Evolutionary conservation across 2,888 invertebrate genomes (phyloP), one percentile per base, ranked within the genome.

Genomic region (Pandemis corylana): DNA sequence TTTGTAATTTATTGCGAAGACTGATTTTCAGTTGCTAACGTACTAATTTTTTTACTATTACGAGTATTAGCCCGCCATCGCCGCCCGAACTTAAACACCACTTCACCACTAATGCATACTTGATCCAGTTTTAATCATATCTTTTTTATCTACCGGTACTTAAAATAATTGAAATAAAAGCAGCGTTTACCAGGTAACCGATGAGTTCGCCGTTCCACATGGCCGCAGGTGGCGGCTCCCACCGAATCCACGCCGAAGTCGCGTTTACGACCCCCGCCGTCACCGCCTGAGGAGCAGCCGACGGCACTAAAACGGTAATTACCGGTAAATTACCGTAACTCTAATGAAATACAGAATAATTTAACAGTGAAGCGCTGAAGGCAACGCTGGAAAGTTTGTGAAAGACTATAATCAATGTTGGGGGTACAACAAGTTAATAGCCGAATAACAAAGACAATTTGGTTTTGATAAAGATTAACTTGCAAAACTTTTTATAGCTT

Each of bases 201-300:
- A 97, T 96, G 70, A 99, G 95, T 84, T 96, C 95, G 64, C 98
- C 98, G 87, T 98, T 97, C 89, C 97, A 96, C 79, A 96, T 96
- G 80, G 95, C 95, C 72, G 96, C 95, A 74, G 96, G 96, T 77
- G 98, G 98, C 10, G 98, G 97, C 77, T 96, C 96, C 98, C 98
- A 98, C 75, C 96, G 95, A 75, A 98, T 96, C 85, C 96, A 96
- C 0, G 98, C 96, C 62, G 97, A 96, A n/a, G 97, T 97, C 80
- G 96, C 95, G 90, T 97, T 97, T 85, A 97, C 96, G 94, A 97
- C 97, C 74, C 97, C 96, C 68, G 97, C 96, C 79, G 96, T 95
- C 77, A 98, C 96, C 87, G 97, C 96, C 79, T 96, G 96, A 71
- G 98, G 98, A 59, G 98, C 96, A 46, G 96, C 96, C 61, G 97